Evolutionary conservation across 1,140 invertebrate genomes (phyloP).

Genomic region (Cydia amplana): DNA sequence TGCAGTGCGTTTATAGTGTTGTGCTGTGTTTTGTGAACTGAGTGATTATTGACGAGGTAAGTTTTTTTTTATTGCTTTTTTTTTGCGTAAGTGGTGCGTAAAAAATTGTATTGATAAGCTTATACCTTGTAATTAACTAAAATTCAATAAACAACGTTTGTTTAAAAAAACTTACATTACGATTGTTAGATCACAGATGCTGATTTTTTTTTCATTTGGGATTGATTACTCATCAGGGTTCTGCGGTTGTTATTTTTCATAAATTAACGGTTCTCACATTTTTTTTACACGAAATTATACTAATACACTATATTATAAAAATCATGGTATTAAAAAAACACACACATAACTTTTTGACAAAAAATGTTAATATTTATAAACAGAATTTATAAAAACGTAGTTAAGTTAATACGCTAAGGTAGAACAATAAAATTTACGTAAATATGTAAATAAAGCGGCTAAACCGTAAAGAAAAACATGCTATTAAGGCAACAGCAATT

Average conservation of each 20-base stretch:
- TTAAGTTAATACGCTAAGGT: neutral
- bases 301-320: no score
- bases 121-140: no score
- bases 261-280: no score
- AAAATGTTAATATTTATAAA: neutral
- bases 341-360: no score
- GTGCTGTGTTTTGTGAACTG: constrained; percentile 17
- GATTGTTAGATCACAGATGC: no score
- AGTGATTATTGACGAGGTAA: constrained; percentile 13
- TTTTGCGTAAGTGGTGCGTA: neutral
- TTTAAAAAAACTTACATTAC: no score
- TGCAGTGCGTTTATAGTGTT: constrained; percentile 21
- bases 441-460: neutral
- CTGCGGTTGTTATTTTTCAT: no score
- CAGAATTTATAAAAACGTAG: neutral
- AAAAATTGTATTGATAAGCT: neutral
- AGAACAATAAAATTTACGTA: neutral
- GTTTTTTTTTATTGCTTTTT: neutral
- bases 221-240: no score
- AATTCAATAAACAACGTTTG: no score
- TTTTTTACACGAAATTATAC: no score
- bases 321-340: no score
- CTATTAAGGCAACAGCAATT: neutral
- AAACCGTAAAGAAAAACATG: neutral
- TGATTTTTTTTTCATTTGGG: no score